phyloP scores from a whole-genome alignment of 2,888 invertebrate genomes.

The Eupithecia vulgata region DNA sequence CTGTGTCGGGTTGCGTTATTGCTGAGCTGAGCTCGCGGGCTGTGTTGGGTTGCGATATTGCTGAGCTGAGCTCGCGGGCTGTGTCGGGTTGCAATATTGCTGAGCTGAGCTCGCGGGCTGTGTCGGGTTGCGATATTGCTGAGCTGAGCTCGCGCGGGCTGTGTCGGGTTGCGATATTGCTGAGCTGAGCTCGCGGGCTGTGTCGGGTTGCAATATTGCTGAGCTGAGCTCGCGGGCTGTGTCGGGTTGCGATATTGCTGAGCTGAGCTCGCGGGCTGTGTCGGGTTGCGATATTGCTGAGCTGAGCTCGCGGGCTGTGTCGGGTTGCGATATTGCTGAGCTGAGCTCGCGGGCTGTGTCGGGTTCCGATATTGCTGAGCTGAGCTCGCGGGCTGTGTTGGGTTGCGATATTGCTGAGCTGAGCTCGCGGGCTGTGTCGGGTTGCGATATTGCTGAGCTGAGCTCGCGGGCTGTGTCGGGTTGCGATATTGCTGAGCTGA shows the following conservation, averaged over 20 bases:
- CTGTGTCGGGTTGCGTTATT: not conserved
- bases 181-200: not conserved
- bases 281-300: too few relatives aligned
- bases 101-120: not conserved
- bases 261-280: not conserved
- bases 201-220: not conserved
- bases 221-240: not conserved
- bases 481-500: not conserved
- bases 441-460: not conserved
- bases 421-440: not conserved
- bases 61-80: not conserved
- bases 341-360: not conserved
- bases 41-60: not conserved
- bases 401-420: too few relatives aligned
- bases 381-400: not conserved
- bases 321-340: too few relatives aligned
- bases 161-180: too few relatives aligned
- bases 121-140: too few relatives aligned
- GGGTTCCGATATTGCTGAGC: too few relatives aligned
- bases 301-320: not conserved
- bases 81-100: not conserved
- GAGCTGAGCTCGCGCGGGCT: not conserved
- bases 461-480: not conserved
- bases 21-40: not conserved
- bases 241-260: too few relatives aligned